Conservation (phyloP, 2,888 invertebrate genomes). For the Theodoxus fluviatilis region DNA sequence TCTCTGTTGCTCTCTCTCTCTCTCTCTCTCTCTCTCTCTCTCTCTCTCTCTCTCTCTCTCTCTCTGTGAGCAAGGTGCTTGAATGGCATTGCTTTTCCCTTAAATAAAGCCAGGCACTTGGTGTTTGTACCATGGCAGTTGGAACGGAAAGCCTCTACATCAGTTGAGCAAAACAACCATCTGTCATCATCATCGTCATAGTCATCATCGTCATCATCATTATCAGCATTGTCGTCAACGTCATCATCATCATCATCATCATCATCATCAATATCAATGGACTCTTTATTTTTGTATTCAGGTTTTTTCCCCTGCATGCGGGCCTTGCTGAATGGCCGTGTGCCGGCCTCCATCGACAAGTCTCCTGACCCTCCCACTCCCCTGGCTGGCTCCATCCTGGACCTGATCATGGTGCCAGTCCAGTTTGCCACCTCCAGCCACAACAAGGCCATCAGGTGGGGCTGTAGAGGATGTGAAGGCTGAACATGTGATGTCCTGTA, state of each 20-base stretch:
- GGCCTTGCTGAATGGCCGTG: slow-evolving; percentile 74
- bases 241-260: background rate
- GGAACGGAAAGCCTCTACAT: too few species aligned
- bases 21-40: too few species aligned
- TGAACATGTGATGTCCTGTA: too few species aligned
- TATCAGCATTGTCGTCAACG: background rate
- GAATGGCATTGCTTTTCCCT: too few species aligned
- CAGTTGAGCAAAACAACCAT: too few species aligned
- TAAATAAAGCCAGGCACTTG: too few species aligned
- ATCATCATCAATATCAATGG: background rate
- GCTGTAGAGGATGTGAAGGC: too few species aligned
- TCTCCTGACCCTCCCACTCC: slow-evolving; percentile 77
- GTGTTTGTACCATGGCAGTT: too few species aligned
- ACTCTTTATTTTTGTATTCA: slow-evolving; percentile 55
- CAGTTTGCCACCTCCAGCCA: slow-evolving; percentile 66
- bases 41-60: too few species aligned
- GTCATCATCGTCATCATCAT: background rate
- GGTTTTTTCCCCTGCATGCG: slow-evolving; percentile 80
- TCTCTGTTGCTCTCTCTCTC: too few species aligned
- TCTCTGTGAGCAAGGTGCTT: too few species aligned
- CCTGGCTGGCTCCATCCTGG: slow-evolving; percentile 76
- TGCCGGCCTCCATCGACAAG: slow-evolving; percentile 75
- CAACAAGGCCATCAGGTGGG: slow-evolving; percentile 47
- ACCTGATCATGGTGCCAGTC: slow-evolving; percentile 81
- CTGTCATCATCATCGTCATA: too few species aligned